Percentiles rank a stretch among this genome's conserved stretches.
These are phyloP conservation scores for Caerostris extrusa DNA, from an alignment of 1,140 invertebrate genomes.

Conservation along the genomic window DNA sequence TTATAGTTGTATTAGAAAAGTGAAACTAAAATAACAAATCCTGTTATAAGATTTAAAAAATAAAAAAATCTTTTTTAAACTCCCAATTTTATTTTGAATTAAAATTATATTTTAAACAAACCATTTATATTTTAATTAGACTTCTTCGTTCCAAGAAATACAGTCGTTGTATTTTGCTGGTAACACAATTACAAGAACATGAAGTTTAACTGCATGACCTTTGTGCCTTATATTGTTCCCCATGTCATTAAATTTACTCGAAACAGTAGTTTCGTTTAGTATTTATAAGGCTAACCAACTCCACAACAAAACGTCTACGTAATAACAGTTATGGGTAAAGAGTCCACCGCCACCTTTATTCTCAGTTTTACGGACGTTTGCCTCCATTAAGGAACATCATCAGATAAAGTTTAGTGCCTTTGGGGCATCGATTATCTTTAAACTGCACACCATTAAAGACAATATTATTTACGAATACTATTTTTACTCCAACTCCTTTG, in stretches of 20 bases:
- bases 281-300: background rate
- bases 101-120: too few relatives aligned
- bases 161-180: background rate
- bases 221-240: background rate
- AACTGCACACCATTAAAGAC: constrained; percentile 65
- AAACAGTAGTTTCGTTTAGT: background rate
- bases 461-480: constrained; percentile 39
- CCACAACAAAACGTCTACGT: constrained; percentile 24
- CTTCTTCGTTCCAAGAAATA: too few relatives aligned
- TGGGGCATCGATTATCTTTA: constrained; percentile 59
- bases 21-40: too few relatives aligned
- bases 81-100: too few relatives aligned
- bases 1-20: too few relatives aligned
- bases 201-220: background rate
- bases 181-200: background rate
- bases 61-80: too few relatives aligned
- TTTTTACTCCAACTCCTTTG: constrained; percentile 22
- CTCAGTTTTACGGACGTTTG: constrained; percentile 40
- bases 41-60: too few relatives aligned
- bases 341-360: constrained; percentile 49
- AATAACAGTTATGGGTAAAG: constrained; percentile 2
- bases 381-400: constrained; percentile 41
- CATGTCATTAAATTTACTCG: constrained; percentile 29
- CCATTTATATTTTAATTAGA: too few relatives aligned
- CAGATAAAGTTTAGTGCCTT: constrained; percentile 51